Percentiles rank a stretch among this genome's conserved stretches.
These are phyloP conservation scores for Chrysolina oricalcia DNA, from an alignment of 2,888 invertebrate genomes.

Conservation along the genomic window DNA sequence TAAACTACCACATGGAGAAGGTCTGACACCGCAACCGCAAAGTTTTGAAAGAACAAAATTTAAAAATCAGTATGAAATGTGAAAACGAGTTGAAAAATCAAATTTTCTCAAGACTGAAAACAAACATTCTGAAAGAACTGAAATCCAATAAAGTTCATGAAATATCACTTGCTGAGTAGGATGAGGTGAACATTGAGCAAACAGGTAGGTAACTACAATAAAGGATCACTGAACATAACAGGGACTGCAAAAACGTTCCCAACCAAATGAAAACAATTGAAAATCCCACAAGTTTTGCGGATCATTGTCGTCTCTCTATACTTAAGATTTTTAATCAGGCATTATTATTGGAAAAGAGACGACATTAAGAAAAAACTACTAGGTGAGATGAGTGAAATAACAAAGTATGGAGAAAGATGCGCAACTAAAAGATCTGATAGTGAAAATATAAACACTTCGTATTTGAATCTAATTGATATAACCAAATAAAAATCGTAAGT, in stretches of 20 bases:
- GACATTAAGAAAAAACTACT: conserved; percentile 5
- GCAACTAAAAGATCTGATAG: conserved; percentile 15
- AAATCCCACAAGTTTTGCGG: conserved; percentile 8
- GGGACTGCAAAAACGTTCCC: too few species aligned
- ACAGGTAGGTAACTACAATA: conserved; percentile 10
- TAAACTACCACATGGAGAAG: too few species aligned
- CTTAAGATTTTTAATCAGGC: background rate
- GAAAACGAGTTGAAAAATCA: too few species aligned
- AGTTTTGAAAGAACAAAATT: too few species aligned
- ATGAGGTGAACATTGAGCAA: conserved; percentile 30
- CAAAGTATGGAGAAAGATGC: background rate
- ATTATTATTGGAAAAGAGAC: conserved; percentile 22
- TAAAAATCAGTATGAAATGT: too few species aligned
- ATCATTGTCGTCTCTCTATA: conserved; percentile 18
- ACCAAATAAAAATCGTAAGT: too few species aligned
- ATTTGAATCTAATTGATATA: too few species aligned
- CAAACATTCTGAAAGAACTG: background rate
- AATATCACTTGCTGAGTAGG: conserved; percentile 29
- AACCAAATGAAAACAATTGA: conserved; percentile 5
- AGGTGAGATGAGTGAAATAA: conserved; percentile 5
- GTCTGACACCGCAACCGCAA: too few species aligned
- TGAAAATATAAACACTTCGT: too few species aligned
- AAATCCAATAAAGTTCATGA: conserved; percentile 20
- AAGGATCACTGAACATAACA: conserved; percentile 22
- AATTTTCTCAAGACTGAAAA: background rate